Evolutionary conservation across 2,888 invertebrate genomes (phyloP), one percentile per base, ranked within the genome.

Genomic region (Conistra vaccinii): DNA sequence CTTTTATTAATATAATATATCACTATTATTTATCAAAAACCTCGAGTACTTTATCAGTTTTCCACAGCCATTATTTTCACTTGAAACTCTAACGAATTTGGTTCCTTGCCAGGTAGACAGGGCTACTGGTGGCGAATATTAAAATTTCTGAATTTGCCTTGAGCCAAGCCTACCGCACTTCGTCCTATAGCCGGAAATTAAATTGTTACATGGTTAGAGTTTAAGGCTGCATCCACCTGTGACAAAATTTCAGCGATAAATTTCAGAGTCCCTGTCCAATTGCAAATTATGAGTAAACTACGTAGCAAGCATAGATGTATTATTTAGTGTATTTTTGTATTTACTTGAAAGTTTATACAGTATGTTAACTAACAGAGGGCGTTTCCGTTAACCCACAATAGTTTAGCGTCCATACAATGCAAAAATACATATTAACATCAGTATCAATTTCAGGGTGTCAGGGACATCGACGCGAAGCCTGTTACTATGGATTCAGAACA

Each of bases 91-190:
- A 76, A 76, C 62, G 57, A 53, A 65, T 77, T 83, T 84, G 82
- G 81, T 73, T 17, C 68, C 39, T 29, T 81, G 82, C 81, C 81
- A 85, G 81, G 80, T 80, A 75, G 51, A 73, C 51, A 42, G 35
- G 66, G 81, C 57, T 66, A 12, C 26, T 42, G 55, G 60, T 9
- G 51, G n/a, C 14, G 57, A 75, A 81, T 67, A 81, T 78, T 57
- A 75, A 78, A 78, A 75, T 75, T 67, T 75, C 57, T 45, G 35
- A 75, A 48, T 42, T 55, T 57, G n/a, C 42, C 39, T 48, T 73
- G 32, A 60, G 63, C 63, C 53, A 63, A 69, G 42, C 60, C 26
- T 61, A 57, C 67, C 51, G 42, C 35, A 58, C 29, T 69, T 32
- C 39, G 12, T 7, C 14, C 9, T 65, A 14, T n/a, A 53, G 29